Percentiles rank a stretch among this genome's conserved stretches.
These are phyloP conservation scores for Erethizon dorsatum DNA, from an alignment of 2,797 vertebrate species.

Conservation along the genomic window DNA sequence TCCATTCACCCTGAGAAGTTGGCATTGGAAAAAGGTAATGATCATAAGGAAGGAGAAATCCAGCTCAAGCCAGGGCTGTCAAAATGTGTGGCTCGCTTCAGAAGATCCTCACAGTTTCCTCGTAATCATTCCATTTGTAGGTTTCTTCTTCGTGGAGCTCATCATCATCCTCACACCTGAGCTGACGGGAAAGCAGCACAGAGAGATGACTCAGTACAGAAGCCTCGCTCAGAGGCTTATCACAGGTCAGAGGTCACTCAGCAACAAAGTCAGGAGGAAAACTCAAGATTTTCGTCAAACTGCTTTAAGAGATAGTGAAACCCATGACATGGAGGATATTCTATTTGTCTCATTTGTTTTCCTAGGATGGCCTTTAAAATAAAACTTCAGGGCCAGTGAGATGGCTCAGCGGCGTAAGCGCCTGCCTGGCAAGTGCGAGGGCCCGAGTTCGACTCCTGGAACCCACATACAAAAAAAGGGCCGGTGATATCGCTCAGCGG, in stretches of 20 bases:
- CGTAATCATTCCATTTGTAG: not conserved
- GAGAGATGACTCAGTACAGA: not conserved
- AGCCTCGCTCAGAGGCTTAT: not conserved
- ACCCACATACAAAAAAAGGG: too few relatives aligned
- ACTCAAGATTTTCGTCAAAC: not conserved
- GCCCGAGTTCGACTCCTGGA: too few relatives aligned
- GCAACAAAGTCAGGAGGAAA: not conserved
- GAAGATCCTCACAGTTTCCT: not conserved
- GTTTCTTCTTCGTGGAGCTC: not conserved
- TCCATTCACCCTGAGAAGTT: conserved; percentile 30
- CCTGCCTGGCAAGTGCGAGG: too few relatives aligned
- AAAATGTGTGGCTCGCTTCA: not conserved
- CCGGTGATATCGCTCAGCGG: too few relatives aligned
- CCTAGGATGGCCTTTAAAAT: conserved; percentile 69
- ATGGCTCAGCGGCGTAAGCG: too few relatives aligned
- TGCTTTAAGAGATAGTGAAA: not conserved
- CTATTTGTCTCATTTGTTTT: conserved; percentile 9
- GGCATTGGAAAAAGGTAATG: not conserved
- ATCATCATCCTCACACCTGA: not conserved
- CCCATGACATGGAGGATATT: not conserved
- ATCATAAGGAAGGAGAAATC: not conserved
- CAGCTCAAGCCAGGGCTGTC: not conserved
- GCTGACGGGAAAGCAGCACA: conserved; percentile 1
- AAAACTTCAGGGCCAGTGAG: conserved; percentile 20
- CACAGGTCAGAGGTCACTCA: conserved; percentile 29